A percentile compares a stretch with the other conserved stretches of the same genome.
Evolutionary conservation across 2,888 invertebrate genomes (phyloP).

Genomic region (Drosophila pullipes): DNA sequence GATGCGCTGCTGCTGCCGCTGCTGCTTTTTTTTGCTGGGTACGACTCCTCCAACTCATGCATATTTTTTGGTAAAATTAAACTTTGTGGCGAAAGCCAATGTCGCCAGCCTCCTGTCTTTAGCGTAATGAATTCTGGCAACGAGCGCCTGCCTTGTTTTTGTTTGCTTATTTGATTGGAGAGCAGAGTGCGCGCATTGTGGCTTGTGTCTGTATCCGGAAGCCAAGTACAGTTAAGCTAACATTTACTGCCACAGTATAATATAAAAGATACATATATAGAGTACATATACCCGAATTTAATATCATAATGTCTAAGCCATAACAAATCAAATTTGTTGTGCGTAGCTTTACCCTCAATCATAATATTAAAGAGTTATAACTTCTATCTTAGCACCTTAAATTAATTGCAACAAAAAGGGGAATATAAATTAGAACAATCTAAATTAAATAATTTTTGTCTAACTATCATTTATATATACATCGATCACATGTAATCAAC

Average conservation of each 20-base stretch:
- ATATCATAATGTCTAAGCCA: constrained; percentile 18
- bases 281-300: constrained; percentile 8
- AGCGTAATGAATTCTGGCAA: constrained; percentile 59
- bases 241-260: constrained; percentile 27
- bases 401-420: background rate
- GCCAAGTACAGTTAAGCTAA: constrained; percentile 51
- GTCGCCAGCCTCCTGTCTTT: constrained; percentile 22
- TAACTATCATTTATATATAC: background rate
- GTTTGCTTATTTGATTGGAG: constrained; percentile 68
- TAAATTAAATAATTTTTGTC: background rate
- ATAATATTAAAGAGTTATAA: background rate
- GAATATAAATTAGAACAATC: background rate
- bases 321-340: background rate
- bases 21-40: constrained; percentile 5
- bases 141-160: constrained; percentile 41
- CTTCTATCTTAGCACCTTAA: background rate
- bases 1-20: constrained; percentile 1
- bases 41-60: constrained; percentile 47
- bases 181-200: constrained; percentile 28
- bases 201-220: constrained; percentile 48
- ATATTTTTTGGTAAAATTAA: constrained; percentile 56
- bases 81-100: constrained; percentile 30
- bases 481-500: background rate
- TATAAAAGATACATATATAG: background rate
- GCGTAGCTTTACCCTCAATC: too few species aligned